Percentiles rank a stretch among this genome's conserved stretches.
Evolutionary conservation across 2,888 invertebrate genomes (phyloP).

Genomic region (Scrobipalpa atriplicella): DNA sequence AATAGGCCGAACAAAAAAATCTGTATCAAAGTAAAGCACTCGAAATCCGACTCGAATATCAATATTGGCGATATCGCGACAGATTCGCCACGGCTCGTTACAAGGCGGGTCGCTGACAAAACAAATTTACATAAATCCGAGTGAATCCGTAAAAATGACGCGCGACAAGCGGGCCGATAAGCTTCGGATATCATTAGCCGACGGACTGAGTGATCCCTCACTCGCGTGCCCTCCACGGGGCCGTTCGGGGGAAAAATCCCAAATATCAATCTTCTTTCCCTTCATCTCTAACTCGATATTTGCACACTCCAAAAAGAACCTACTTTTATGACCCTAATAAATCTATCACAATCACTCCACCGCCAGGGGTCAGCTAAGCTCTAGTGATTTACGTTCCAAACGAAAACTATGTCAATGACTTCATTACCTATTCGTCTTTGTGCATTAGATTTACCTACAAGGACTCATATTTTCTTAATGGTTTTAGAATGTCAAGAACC

Average conservation of each 20-base stretch:
- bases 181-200: constrained; percentile 70
- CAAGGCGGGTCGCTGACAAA: constrained; percentile 73
- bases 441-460: neutral
- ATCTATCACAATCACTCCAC: constrained; percentile 27
- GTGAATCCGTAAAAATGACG: constrained; percentile 79
- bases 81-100: constrained; percentile 55
- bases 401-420: constrained; percentile 33
- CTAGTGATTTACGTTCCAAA: constrained; percentile 32
- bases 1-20: constrained; percentile 36
- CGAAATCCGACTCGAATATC: constrained; percentile 44
- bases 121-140: constrained; percentile 80
- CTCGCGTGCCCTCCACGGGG: constrained; percentile 64
- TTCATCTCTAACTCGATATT: constrained; percentile 37
- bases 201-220: constrained; percentile 66
- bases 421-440: constrained; percentile 21
- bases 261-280: constrained; percentile 70
- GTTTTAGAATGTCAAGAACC: neutral
- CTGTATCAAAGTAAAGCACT: constrained; percentile 44
- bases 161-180: constrained; percentile 72
- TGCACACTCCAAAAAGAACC: neutral
- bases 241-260: constrained; percentile 55
- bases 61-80: constrained; percentile 56
- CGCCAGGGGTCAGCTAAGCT: constrained; percentile 17
- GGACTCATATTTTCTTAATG: neutral
- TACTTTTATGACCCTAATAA: constrained; percentile 23